Evolutionary conservation across 2,113 vertebrate genomes (phyloP).

Genomic region (Anthoscopus minutus): DNA sequence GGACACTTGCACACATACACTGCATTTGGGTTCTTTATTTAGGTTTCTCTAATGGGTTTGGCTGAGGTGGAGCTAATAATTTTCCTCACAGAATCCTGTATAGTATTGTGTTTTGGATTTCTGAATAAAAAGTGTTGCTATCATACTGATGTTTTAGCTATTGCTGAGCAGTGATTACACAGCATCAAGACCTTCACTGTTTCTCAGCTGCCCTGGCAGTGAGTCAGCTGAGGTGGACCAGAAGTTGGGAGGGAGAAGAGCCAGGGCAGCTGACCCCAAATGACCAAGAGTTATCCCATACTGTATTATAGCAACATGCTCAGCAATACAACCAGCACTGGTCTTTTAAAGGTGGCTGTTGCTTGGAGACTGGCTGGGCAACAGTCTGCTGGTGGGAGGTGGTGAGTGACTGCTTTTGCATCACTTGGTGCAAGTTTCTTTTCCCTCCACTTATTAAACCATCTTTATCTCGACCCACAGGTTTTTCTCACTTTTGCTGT

Average conservation of each 20-base stretch:
- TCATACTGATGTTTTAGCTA: not conserved
- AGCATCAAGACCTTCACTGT: not conserved
- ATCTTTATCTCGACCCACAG: not conserved
- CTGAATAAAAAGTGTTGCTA: not conserved
- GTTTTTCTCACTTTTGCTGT: not conserved
- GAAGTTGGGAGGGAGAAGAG: not conserved
- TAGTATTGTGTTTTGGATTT: not conserved
- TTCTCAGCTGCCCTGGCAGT: not conserved
- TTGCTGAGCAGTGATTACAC: not conserved
- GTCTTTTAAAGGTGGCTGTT: not conserved
- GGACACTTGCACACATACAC: too few species aligned
- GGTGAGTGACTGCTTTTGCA: not conserved
- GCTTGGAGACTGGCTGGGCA: conserved; percentile 22
- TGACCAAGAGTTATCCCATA: not conserved
- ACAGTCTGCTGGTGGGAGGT: conserved; percentile 27
- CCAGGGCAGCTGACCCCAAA: not conserved
- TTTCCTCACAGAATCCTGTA: not conserved
- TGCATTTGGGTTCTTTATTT: not conserved
- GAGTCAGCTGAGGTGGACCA: not conserved
- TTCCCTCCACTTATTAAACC: not conserved
- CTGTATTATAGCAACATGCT: not conserved
- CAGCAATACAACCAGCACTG: not conserved
- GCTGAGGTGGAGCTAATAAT: not conserved
- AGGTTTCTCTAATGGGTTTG: not conserved
- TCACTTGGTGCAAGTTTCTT: not conserved